Conservation (phyloP, 2,113 vertebrate species). For the Pristiophorus japonicus region DNA sequence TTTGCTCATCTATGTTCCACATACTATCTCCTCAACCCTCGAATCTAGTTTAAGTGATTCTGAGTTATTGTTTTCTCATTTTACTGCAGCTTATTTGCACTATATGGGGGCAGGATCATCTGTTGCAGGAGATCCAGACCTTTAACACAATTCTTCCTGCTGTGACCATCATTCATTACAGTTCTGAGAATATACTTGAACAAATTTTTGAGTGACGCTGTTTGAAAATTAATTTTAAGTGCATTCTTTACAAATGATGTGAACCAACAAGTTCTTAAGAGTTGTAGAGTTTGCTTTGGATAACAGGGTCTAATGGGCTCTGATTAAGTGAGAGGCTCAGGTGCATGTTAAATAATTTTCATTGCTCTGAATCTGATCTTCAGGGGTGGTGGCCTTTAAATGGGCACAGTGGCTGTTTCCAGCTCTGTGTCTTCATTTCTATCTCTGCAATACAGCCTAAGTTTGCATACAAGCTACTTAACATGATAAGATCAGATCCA, state of each 20-base stretch:
- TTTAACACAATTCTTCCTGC: neutral
- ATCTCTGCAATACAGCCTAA: neutral
- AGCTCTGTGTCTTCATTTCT: neutral
- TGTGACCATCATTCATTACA: neutral
- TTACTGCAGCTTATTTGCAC: neutral
- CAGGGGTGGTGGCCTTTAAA: too few species aligned
- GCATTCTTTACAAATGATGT: neutral
- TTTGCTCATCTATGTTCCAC: neutral
- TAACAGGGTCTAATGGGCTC: neutral
- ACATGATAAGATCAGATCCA: neutral
- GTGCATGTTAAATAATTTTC: neutral
- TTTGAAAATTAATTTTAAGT: slow-evolving; percentile 5
- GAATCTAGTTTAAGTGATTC: neutral
- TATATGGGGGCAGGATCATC: neutral
- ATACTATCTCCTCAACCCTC: neutral
- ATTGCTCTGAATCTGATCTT: neutral
- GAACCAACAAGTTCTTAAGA: neutral
- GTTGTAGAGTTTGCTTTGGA: neutral
- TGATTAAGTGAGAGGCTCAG: neutral
- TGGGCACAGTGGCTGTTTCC: neutral
- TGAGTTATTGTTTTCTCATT: neutral
- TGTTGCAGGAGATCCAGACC: neutral
- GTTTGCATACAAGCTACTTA: neutral
- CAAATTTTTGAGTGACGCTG: neutral
- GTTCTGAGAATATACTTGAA: neutral